phyloP scores from a whole-genome alignment of 2,113 vertebrate genomes.

The Hydrolagus affinis region DNA sequence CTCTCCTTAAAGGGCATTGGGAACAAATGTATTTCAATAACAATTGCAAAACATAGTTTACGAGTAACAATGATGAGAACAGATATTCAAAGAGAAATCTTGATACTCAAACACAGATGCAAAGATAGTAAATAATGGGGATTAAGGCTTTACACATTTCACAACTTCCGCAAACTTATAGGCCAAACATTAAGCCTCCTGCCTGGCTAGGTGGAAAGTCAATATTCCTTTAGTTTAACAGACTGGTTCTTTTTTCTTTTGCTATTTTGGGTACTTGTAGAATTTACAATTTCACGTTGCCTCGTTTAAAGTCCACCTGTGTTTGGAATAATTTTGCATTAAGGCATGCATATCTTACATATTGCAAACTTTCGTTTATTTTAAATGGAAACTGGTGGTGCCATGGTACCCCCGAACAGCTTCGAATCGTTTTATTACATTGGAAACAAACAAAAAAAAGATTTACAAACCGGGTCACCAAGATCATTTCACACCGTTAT shows the following conservation, averaged over 20 bases:
- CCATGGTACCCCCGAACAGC: not conserved
- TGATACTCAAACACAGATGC: not conserved
- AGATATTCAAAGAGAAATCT: constrained; percentile 1
- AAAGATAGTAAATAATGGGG: not conserved
- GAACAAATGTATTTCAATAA: constrained; percentile 24
- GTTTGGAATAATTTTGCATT: not conserved
- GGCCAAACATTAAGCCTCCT: constrained; percentile 10
- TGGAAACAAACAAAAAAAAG: not conserved
- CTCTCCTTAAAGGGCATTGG: constrained; percentile 14
- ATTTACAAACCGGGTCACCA: not conserved
- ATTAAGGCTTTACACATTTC: not conserved
- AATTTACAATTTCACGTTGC: not conserved
- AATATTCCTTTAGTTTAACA: not conserved
- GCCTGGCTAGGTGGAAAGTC: not conserved
- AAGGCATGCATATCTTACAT: not conserved
- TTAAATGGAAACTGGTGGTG: not conserved
- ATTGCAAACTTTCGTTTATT: not conserved
- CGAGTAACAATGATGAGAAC: not conserved
- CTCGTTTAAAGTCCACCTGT: not conserved
- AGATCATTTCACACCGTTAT: not conserved
- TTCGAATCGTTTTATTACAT: not conserved
- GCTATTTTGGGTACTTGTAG: not conserved
- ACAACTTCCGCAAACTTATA: not conserved
- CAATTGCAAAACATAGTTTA: not conserved
- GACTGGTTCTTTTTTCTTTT: no score